A percentile compares a stretch with the other conserved stretches of the same genome.
Conservation (phyloP, 35 echinoderm and acorn worm genomes). For the Ophiothrix spiculata region DNA sequence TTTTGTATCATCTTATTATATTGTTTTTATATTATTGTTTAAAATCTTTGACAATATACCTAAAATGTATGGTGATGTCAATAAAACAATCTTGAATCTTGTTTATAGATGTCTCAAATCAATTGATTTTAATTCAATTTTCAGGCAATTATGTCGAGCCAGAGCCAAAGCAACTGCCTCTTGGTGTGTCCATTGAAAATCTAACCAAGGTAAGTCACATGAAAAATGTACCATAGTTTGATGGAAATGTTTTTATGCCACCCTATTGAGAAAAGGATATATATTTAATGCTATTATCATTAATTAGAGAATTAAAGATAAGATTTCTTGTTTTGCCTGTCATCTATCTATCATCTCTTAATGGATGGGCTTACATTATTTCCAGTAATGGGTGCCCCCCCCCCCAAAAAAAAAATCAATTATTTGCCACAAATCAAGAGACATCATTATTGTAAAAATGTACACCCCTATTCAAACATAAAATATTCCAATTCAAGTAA, state of each 20-base stretch:
- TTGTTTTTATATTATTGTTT: too few species aligned
- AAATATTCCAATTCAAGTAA: too few species aligned
- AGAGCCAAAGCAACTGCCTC: constrained; percentile 63
- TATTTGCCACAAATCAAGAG: too few species aligned
- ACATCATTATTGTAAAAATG: too few species aligned
- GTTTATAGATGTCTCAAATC: too few species aligned
- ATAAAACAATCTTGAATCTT: too few species aligned
- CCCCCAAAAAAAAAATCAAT: too few species aligned
- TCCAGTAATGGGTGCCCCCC: not conserved
- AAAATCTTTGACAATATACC: not conserved
- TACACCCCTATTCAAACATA: too few species aligned
- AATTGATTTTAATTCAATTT: not conserved
- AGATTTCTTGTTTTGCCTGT: not conserved
- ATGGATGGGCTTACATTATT: not conserved
- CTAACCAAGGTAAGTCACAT: constrained; percentile 64
- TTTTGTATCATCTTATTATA: too few species aligned
- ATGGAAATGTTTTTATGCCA: not conserved
- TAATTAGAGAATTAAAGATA: too few species aligned
- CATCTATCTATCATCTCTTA: not conserved
- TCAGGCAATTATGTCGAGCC: constrained; percentile 65
- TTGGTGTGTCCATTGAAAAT: constrained; percentile 78
- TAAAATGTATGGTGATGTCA: too few species aligned
- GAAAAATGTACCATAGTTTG: not conserved
- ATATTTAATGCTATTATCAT: not conserved
- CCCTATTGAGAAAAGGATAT: not conserved